phyloP scores from a whole-genome alignment of 1,140 invertebrate species.

The Drosophila azteca region DNA sequence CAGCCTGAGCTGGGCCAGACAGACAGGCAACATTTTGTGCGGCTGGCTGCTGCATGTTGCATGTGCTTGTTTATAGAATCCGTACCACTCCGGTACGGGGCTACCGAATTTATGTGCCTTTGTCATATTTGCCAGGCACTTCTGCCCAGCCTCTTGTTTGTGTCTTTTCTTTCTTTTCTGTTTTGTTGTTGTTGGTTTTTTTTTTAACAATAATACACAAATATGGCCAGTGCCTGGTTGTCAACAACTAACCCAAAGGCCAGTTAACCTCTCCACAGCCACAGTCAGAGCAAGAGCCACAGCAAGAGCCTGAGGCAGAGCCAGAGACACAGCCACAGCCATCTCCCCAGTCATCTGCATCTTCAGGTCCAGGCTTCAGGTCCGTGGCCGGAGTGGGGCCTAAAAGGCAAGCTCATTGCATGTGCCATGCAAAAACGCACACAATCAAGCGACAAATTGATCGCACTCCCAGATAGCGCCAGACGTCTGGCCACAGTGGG shows the following conservation, averaged over 20 bases:
- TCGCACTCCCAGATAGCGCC: conserved; percentile 72
- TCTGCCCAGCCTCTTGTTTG: conserved; percentile 22
- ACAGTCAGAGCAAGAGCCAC: conserved; percentile 1
- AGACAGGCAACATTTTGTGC: conserved; percentile 63
- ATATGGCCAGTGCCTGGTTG: conserved; percentile 77
- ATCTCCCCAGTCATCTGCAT: conserved; percentile 7
- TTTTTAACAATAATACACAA: conserved; percentile 75
- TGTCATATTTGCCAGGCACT: conserved; percentile 74
- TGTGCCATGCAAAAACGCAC: conserved; percentile 73
- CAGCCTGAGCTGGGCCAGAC: conserved; percentile 53
- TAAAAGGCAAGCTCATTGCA: conserved; percentile 57
- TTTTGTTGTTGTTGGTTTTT: conserved; percentile 27
- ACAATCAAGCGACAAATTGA: conserved; percentile 80
- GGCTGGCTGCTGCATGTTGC: conserved; percentile 20
- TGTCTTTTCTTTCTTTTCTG: conserved; percentile 7
- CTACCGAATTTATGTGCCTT: conserved; percentile 81
- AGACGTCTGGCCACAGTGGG: conserved; percentile 30
- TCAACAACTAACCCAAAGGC: conserved; percentile 68
- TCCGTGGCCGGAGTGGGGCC: conserved; percentile 8
- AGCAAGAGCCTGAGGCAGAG: conserved; percentile 1
- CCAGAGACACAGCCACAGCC: conserved; percentile 6
- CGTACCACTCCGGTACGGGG: conserved; percentile 39
- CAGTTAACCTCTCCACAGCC: conserved; percentile 41
- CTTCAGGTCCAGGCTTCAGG: conserved; percentile 19
- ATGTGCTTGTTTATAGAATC: conserved; percentile 48